phyloP scores from a whole-genome alignment of 2,797 vertebrate genomes.

The Spinus pinus region DNA sequence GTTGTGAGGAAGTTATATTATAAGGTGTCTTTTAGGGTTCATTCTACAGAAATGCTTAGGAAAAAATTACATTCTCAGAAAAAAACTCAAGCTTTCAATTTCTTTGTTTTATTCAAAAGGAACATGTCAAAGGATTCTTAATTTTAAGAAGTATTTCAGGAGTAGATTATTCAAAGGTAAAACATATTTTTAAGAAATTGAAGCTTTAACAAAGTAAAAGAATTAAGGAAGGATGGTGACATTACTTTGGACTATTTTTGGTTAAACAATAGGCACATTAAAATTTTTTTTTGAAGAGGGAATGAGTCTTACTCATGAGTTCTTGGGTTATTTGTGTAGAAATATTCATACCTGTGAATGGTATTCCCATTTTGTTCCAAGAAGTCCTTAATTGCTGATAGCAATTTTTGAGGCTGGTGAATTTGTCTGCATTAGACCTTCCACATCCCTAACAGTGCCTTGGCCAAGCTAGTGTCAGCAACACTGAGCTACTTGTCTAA shows the following conservation, averaged over 20 bases:
- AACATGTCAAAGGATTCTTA: constrained; percentile 3
- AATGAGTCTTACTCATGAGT: neutral
- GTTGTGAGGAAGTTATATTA: neutral
- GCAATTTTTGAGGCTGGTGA: neutral
- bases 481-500: neutral
- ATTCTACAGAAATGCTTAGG: neutral
- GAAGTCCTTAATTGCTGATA: neutral
- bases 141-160: neutral
- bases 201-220: neutral
- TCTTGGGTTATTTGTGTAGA: neutral
- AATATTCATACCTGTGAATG: neutral
- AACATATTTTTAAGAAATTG: neutral
- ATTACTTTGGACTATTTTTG: neutral
- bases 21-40: neutral
- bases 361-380: neutral
- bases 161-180: neutral
- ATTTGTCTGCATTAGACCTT: neutral
- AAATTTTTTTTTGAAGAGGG: rapidly evolving
- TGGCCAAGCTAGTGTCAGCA: neutral
- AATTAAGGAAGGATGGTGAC: neutral
- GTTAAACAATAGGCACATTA: neutral
- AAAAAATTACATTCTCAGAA: constrained; percentile 34
- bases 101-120: neutral
- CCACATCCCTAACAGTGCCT: neutral
- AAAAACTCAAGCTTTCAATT: neutral